Conservation (phyloP, 2,113 vertebrate species). For the Thomomys bottae region DNA sequence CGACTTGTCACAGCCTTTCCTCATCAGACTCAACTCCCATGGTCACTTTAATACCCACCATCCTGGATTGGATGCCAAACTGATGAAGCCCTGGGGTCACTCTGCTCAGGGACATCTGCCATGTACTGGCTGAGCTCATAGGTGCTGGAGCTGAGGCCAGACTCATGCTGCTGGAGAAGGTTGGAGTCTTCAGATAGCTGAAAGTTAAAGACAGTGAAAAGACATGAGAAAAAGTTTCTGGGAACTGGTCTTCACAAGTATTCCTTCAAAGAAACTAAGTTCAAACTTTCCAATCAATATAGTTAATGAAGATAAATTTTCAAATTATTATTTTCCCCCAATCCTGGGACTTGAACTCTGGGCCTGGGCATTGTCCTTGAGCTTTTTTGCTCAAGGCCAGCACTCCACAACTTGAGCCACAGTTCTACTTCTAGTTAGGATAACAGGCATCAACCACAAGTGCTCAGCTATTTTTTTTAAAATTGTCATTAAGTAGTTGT, state of each 20-base stretch:
- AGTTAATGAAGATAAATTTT: too few relatives aligned
- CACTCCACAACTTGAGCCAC: too few relatives aligned
- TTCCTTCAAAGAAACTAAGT: slow-evolving; percentile 10
- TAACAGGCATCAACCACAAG: too few relatives aligned
- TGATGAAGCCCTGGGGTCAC: neutral
- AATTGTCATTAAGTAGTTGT: too few relatives aligned
- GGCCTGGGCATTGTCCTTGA: too few relatives aligned
- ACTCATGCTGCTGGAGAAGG: slow-evolving; percentile 88
- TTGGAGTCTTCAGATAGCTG: slow-evolving; percentile 76
- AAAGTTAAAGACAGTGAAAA: neutral
- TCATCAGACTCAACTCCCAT: neutral
- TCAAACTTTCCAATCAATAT: neutral
- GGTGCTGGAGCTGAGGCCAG: slow-evolving; percentile 92
- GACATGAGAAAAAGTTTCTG: neutral
- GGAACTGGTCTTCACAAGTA: neutral
- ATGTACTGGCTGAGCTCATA: slow-evolving; percentile 95
- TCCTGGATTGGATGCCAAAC: slow-evolving; percentile 75
- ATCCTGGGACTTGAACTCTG: too few relatives aligned
- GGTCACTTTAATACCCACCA: slow-evolving; percentile 78
- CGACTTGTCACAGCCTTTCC: neutral
- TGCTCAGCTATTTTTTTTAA: too few relatives aligned
- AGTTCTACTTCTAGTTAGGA: too few relatives aligned
- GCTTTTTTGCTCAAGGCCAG: too few relatives aligned
- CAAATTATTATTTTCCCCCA: too few relatives aligned
- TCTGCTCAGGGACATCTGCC: slow-evolving; percentile 63